phyloP scores from a whole-genome alignment of 2,113 vertebrate species.

The Nyctereutes procyonoides region DNA sequence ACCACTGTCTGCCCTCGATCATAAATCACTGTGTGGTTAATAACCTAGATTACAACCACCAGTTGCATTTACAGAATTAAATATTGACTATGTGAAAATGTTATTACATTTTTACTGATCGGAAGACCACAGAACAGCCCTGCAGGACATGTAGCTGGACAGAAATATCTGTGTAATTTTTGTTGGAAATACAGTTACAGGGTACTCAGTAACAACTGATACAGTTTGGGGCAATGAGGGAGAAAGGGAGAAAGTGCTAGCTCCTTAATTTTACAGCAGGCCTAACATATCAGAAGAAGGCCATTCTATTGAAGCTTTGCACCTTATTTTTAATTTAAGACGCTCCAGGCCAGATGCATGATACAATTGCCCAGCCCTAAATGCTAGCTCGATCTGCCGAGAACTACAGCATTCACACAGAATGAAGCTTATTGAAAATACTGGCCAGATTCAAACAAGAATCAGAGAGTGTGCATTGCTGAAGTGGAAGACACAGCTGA shows the following conservation, averaged over 20 bases:
- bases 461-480: fast-evolving
- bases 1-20: conserved; percentile 85
- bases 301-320: conserved; percentile 46
- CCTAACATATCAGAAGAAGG: conserved; percentile 44
- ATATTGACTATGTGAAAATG: conserved; percentile 93
- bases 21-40: conserved; percentile 91
- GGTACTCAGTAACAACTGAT: conserved; percentile 76
- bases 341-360: conserved; percentile 50
- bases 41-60: conserved; percentile 91
- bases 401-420: not conserved
- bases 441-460: not conserved
- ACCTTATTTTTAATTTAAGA: conserved; percentile 59
- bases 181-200: conserved; percentile 84
- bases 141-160: conserved; percentile 87
- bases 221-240: conserved; percentile 69
- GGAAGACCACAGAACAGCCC: conserved; percentile 85
- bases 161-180: conserved; percentile 89
- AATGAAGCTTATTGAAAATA: not conserved
- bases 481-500: not conserved
- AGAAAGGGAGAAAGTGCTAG: conserved; percentile 52
- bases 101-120: conserved; percentile 92
- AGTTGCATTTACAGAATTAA: conserved; percentile 93
- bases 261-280: conserved; percentile 76
- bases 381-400: too few relatives aligned
- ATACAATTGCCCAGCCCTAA: not conserved